These are phyloP conservation scores for Lithophane leautieri DNA, from an alignment of 2,888 invertebrate genomes.

Conservation along the genomic window DNA sequence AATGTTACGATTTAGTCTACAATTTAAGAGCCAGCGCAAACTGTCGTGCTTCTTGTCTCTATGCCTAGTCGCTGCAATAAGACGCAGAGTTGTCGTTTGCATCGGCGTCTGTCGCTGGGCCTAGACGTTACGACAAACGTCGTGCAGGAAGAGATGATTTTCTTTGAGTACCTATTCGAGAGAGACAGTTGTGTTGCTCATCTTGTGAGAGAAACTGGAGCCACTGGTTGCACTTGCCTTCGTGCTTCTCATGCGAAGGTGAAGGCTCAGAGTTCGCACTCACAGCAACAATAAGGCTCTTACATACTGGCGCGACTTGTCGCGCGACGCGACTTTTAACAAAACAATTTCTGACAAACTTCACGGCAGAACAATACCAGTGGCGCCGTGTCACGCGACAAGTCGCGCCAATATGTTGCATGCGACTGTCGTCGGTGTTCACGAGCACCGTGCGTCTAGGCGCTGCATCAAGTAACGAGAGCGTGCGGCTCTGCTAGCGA, in stretches of 20 bases:
- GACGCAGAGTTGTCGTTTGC: background rate
- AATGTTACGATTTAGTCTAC: conserved; percentile 26
- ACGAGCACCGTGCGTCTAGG: no score
- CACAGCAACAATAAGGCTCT: no score
- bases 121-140: background rate
- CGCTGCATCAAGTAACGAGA: no score
- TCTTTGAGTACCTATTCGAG: background rate
- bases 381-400: no score
- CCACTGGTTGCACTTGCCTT: background rate
- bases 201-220: background rate
- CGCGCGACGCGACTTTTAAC: no score
- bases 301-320: no score
- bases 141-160: background rate
- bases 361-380: no score
- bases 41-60: background rate
- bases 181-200: background rate
- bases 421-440: no score
- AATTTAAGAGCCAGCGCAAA: background rate
- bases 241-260: background rate
- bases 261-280: background rate
- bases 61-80: background rate
- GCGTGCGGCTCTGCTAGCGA: no score
- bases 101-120: background rate
- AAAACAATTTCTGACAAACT: no score
- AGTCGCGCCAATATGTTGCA: no score